phyloP scores from a whole-genome alignment of 1,140 invertebrate species.

The Teleogryllus occipitalis region DNA sequence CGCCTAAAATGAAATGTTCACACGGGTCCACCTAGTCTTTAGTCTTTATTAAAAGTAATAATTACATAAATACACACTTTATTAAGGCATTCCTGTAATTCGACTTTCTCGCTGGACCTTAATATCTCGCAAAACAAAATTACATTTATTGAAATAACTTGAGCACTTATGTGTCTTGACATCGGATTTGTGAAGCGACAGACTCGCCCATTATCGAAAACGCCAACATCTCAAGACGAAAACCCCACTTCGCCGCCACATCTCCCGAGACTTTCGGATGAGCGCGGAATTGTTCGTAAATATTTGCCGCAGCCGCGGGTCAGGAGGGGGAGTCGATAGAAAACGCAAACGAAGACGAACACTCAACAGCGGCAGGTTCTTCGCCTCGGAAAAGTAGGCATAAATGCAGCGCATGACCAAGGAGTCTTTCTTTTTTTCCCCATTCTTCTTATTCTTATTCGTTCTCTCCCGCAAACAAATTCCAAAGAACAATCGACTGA shows the following conservation, averaged over 20 bases:
- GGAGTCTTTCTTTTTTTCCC: background rate
- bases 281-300: background rate
- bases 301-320: background rate
- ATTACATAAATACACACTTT: too few relatives aligned
- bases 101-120: too few relatives aligned
- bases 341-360: background rate
- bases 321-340: background rate
- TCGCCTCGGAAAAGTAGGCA: background rate
- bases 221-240: background rate
- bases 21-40: too few relatives aligned
- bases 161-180: too few relatives aligned
- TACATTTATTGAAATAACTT: too few relatives aligned
- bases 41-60: too few relatives aligned
- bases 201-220: too few relatives aligned
- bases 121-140: too few relatives aligned
- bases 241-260: background rate
- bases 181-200: too few relatives aligned
- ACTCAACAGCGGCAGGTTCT: background rate
- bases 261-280: background rate
- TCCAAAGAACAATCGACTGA: background rate
- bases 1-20: too few relatives aligned
- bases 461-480: background rate
- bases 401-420: background rate
- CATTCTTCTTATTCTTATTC: background rate
- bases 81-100: too few relatives aligned